Percentiles rank a stretch among this genome's conserved stretches.
Evolutionary conservation across 2,113 vertebrate species (phyloP).

Genomic region (Oplegnathus fasciatus): DNA sequence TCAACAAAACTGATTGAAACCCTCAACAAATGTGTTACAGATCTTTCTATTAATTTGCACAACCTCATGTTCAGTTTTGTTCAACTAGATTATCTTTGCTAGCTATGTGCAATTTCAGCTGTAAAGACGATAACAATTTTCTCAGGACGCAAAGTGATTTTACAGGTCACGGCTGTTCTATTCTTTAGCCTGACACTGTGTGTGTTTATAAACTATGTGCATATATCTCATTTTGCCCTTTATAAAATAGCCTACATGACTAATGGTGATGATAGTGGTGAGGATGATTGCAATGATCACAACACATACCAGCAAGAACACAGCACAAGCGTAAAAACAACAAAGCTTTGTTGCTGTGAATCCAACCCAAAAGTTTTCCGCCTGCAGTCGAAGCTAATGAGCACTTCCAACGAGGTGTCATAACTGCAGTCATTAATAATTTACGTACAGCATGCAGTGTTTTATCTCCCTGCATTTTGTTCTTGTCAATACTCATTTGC

Average conservation of each 20-base stretch:
- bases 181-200: background rate
- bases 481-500: conserved; percentile 26
- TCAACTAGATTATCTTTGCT: background rate
- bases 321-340: background rate
- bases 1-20: background rate
- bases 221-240: background rate
- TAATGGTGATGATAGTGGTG: background rate
- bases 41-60: background rate
- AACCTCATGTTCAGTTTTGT: background rate
- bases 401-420: background rate
- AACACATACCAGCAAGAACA: background rate
- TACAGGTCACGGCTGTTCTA: background rate
- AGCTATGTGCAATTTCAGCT: background rate
- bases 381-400: conserved; percentile 34
- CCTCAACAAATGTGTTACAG: no score
- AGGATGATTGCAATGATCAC: background rate
- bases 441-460: conserved; percentile 4
- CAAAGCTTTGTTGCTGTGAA: background rate
- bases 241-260: background rate
- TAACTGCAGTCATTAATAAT: conserved; percentile 39
- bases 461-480: conserved; percentile 17
- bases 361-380: conserved; percentile 11
- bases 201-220: background rate
- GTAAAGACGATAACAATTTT: background rate
- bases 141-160: background rate